Evolutionary conservation across 2,888 invertebrate species (phyloP).

Genomic region (Nomada goodeniana): DNA sequence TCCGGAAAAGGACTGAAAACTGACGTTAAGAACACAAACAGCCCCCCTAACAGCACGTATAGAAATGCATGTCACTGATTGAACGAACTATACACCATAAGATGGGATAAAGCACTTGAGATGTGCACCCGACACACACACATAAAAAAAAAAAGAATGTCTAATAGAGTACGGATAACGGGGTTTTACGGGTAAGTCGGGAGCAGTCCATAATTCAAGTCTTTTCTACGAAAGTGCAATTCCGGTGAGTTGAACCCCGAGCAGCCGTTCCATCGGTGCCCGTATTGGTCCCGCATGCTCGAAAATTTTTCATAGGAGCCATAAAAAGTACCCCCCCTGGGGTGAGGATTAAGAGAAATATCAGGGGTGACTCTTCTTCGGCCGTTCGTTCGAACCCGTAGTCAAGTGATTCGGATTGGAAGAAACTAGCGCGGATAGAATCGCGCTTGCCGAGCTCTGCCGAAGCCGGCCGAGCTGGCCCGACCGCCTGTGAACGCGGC

Average conservation of each 20-base stretch:
- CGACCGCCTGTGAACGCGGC: conserved; percentile 77
- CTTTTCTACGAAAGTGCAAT: conserved; percentile 19
- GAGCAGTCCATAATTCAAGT: conserved; percentile 55
- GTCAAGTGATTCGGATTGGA: conserved; percentile 62
- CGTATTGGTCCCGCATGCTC: conserved; percentile 38
- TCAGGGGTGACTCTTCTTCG: conserved; percentile 51
- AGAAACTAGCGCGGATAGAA: conserved; percentile 60
- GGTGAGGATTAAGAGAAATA: conserved; percentile 66
- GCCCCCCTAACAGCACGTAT: neutral
- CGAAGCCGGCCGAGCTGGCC: conserved; percentile 68
- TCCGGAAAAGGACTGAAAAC: no score
- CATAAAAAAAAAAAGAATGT: neutral
- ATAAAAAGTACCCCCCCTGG: conserved; percentile 53
- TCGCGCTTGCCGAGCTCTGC: conserved; percentile 63
- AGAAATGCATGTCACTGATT: neutral
- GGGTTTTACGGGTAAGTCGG: conserved; percentile 20
- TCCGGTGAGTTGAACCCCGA: conserved; percentile 42
- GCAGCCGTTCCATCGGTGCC: conserved; percentile 42
- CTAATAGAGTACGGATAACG: conserved; percentile 5
- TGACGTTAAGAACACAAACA: neutral
- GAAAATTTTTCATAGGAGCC: conserved; percentile 67
- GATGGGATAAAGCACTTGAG: neutral
- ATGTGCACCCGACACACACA: neutral
- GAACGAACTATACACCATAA: neutral
- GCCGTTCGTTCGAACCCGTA: conserved; percentile 30